Percentiles rank a stretch among this genome's conserved stretches.
These are phyloP conservation scores for Capitulum mitella DNA, from an alignment of 2,888 invertebrate genomes.

Conservation along the genomic window DNA sequence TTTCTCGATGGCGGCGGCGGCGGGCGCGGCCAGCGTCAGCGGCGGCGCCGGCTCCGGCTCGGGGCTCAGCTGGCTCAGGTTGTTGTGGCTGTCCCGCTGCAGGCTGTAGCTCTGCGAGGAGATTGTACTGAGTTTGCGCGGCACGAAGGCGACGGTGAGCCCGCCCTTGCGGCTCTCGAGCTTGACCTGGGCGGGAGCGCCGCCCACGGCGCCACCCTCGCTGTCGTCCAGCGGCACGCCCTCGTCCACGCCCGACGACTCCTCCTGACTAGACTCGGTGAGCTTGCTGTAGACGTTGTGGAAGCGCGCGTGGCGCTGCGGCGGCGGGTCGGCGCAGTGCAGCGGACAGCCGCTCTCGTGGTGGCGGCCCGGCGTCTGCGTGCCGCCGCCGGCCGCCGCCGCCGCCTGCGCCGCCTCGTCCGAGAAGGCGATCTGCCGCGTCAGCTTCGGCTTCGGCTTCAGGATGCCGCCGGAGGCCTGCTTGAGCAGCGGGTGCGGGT, in stretches of 20 bases:
- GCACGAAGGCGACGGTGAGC: slow-evolving; percentile 35
- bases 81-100: slow-evolving; percentile 33
- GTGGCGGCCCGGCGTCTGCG: slow-evolving; percentile 22
- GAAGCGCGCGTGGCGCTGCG: slow-evolving; percentile 16
- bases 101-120: slow-evolving; percentile 35
- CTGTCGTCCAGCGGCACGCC: slow-evolving; percentile 26
- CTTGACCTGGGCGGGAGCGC: slow-evolving; percentile 22
- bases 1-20: slow-evolving; percentile 4
- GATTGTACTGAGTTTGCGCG: slow-evolving; percentile 38
- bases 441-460: slow-evolving; percentile 15
- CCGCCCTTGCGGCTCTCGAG: slow-evolving; percentile 26
- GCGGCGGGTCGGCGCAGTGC: slow-evolving; percentile 12
- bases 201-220: slow-evolving; percentile 7
- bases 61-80: slow-evolving; percentile 28
- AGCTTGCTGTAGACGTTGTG: slow-evolving; percentile 27
- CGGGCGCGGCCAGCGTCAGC: background rate
- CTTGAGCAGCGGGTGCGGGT: slow-evolving; percentile 16
- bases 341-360: slow-evolving; percentile 22
- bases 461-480: slow-evolving; percentile 21
- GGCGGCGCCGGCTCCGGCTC: background rate
- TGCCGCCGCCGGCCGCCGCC: slow-evolving; percentile 12
- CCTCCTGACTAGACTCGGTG: slow-evolving; percentile 25
- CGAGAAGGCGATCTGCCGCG: slow-evolving; percentile 25
- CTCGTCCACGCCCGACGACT: slow-evolving; percentile 27
- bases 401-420: slow-evolving; percentile 23